Evolutionary conservation across 1,140 invertebrate genomes (phyloP).

Genomic region (Pararge aegeria): DNA sequence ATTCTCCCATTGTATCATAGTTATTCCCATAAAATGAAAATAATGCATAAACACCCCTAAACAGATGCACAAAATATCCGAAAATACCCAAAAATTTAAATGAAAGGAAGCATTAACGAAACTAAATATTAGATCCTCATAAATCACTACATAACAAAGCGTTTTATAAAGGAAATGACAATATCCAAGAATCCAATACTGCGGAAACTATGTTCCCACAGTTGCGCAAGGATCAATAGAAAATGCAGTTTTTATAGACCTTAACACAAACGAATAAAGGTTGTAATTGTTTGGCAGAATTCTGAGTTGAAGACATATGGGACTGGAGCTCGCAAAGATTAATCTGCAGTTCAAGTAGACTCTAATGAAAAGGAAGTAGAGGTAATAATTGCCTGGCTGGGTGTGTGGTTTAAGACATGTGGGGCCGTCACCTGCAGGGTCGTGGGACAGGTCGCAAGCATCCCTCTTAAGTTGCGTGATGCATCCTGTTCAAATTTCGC

Average conservation of each 20-base stretch:
- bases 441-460: conserved; percentile 67
- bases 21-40: conserved; percentile 11
- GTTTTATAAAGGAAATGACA: conserved; percentile 52
- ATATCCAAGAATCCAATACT: conserved; percentile 53
- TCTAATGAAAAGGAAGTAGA: conserved; percentile 23
- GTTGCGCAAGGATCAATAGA: conserved; percentile 18
- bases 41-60: conserved; percentile 24
- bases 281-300: not conserved
- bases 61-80: conserved; percentile 32
- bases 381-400: conserved; percentile 31
- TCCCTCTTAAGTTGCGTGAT: conserved; percentile 63
- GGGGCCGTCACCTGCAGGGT: conserved; percentile 64
- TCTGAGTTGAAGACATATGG: not conserved
- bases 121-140: conserved; percentile 39
- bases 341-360: conserved; percentile 12
- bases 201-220: conserved; percentile 66
- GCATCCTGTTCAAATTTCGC: conserved; percentile 65
- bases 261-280: not conserved
- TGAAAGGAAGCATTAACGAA: conserved; percentile 27
- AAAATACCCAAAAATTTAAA: conserved; percentile 6
- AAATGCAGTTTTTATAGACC: conserved; percentile 16
- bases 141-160: conserved; percentile 49
- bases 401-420: conserved; percentile 32
- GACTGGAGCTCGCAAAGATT: not conserved
- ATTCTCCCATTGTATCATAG: not conserved